Conservation (phyloP, 30 jellyfish, hydroid and myxozoan genomes). For the Aurelia aurita complex sp. Pacific region DNA sequence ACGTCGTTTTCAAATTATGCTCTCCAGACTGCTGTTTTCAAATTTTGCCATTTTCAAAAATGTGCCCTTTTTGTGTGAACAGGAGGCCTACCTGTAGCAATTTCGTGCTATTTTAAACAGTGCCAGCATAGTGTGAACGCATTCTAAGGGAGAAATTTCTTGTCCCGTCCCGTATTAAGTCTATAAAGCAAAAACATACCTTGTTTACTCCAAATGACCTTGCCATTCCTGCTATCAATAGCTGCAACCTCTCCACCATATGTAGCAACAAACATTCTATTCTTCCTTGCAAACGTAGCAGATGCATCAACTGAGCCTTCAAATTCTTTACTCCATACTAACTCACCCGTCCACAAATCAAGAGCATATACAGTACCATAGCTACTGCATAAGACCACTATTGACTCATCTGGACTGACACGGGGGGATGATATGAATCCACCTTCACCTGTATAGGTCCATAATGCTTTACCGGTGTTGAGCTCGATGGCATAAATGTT, state of each 20-base stretch:
- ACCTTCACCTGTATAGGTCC: conserved; percentile 69
- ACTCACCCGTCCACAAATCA: conserved; percentile 73
- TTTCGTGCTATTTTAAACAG: too few relatives aligned
- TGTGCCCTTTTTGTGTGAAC: too few relatives aligned
- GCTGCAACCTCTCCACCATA: conserved; percentile 69
- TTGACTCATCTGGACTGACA: conserved; percentile 63
- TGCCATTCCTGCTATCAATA: conserved; percentile 51
- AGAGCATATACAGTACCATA: conserved; percentile 58
- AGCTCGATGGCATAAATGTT: conserved; percentile 64
- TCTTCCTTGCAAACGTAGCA: conserved; percentile 60
- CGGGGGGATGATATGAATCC: conserved; percentile 80
- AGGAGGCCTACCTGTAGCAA: too few relatives aligned
- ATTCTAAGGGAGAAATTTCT: too few relatives aligned
- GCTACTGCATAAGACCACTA: conserved; percentile 67
- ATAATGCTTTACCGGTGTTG: conserved; percentile 59
- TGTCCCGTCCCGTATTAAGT: too few relatives aligned
- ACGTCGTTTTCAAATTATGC: too few relatives aligned
- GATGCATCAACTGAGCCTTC: conserved; percentile 60
- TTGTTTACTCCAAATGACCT: conserved; percentile 55
- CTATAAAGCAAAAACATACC: conserved; percentile 15
- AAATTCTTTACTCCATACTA: conserved; percentile 42
- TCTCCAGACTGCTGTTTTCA: too few relatives aligned
- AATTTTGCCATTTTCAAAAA: too few relatives aligned
- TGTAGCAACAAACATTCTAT: conserved; percentile 44
- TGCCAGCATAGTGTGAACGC: too few relatives aligned